These are phyloP conservation scores for Mellivora capensis DNA, from an alignment of 2,113 vertebrate genomes.

Conservation along the genomic window DNA sequence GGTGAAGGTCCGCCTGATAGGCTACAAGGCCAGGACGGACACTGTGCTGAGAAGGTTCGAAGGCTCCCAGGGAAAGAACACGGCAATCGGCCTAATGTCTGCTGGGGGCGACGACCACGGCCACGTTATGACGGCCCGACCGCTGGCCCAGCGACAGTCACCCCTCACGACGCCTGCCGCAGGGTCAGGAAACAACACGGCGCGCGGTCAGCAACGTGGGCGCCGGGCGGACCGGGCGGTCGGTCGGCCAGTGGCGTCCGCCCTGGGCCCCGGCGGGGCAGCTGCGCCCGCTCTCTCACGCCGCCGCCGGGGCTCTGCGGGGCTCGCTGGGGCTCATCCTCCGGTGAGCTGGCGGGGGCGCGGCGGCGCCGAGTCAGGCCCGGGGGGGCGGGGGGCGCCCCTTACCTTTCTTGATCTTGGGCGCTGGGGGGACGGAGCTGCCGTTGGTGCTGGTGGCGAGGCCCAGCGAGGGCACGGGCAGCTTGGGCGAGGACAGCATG, in stretches of 20 bases:
- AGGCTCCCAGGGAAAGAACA: neutral
- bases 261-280: too few relatives aligned
- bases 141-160: rapidly evolving
- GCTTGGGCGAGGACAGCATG: constrained; percentile 93
- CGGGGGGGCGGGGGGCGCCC: rapidly evolving
- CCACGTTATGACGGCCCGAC: neutral
- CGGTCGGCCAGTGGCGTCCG: neutral
- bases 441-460: constrained; percentile 89
- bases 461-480: constrained; percentile 84
- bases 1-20: neutral
- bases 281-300: too few relatives aligned
- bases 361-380: rapidly evolving
- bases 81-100: neutral
- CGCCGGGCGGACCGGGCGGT: neutral
- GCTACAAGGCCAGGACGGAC: too few relatives aligned
- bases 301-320: too few relatives aligned
- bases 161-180: rapidly evolving
- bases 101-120: rapidly evolving
- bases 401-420: constrained; percentile 97
- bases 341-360: too few relatives aligned
- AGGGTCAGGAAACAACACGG: neutral
- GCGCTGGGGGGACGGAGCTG: constrained; percentile 83
- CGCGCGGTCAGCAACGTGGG: neutral
- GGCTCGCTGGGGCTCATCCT: too few relatives aligned
- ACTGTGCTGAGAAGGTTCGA: neutral